These are phyloP conservation scores for Latrodectus geometricus DNA, from an alignment of 1,140 invertebrate genomes.

Conservation along the genomic window DNA sequence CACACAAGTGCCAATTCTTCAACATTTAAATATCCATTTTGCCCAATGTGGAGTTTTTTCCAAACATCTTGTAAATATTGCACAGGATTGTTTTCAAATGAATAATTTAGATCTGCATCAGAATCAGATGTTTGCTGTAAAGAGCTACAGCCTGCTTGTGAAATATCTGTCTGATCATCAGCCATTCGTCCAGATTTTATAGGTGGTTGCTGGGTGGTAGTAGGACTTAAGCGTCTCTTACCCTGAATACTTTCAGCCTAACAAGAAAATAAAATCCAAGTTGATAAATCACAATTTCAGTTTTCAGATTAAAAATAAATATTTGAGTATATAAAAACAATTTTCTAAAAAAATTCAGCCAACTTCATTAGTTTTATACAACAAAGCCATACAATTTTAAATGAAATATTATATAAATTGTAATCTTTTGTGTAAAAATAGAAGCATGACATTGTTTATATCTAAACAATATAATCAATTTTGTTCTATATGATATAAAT, in stretches of 20 bases:
- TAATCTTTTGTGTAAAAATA: no score
- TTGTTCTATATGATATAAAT: no score
- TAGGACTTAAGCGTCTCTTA: slow-evolving; percentile 49
- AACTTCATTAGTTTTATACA: no score
- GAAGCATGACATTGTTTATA: no score
- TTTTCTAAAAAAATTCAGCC: no score
- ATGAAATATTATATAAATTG: no score
- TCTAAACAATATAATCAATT: no score
- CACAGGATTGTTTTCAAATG: slow-evolving; percentile 64
- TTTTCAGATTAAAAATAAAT: background rate
- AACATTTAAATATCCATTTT: slow-evolving; percentile 75
- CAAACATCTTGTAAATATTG: slow-evolving; percentile 74
- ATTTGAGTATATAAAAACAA: no score
- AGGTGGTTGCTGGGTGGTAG: slow-evolving; percentile 41
- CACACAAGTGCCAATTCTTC: slow-evolving; percentile 75
- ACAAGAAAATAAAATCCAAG: background rate
- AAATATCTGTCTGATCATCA: background rate
- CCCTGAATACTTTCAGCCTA: slow-evolving; percentile 41
- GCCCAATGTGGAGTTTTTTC: slow-evolving; percentile 74
- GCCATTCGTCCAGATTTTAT: slow-evolving; percentile 49
- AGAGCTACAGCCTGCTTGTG: background rate
- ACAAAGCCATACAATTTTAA: no score
- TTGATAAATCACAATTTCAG: background rate
- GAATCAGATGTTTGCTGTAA: slow-evolving; percentile 26
- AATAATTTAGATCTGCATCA: slow-evolving; percentile 56